Evolutionary conservation across 2,113 vertebrate genomes (phyloP).

Genomic region (Gyps fulvus): DNA sequence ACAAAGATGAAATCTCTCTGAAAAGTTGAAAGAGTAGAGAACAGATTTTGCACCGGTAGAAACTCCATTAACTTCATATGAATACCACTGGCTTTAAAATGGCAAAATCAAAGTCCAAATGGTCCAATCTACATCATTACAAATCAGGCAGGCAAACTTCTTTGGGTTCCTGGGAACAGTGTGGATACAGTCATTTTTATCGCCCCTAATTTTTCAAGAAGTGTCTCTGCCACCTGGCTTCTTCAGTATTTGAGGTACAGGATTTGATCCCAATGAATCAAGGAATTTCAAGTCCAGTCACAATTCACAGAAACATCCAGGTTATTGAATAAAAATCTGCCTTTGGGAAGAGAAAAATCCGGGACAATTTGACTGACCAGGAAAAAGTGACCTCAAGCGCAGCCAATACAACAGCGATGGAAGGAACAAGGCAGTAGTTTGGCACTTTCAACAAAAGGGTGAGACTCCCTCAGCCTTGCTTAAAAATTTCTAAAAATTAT

Average conservation of each 20-base stretch:
- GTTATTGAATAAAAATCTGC: neutral
- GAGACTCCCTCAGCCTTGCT: neutral
- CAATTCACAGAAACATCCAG: neutral
- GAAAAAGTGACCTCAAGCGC: rapidly evolving
- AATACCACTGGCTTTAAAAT: neutral
- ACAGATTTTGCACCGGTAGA: neutral
- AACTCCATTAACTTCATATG: neutral
- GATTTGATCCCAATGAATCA: neutral
- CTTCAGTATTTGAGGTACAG: neutral
- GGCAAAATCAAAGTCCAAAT: neutral
- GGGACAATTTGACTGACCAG: neutral
- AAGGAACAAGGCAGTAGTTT: neutral
- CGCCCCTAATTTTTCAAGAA: neutral
- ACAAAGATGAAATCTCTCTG: constrained; percentile 10
- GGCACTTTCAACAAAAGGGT: neutral
- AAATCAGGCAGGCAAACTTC: neutral
- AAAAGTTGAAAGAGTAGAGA: constrained; percentile 13
- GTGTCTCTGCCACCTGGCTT: neutral
- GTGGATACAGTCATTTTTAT: neutral
- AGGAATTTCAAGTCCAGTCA: neutral
- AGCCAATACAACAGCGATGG: neutral
- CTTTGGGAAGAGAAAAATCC: neutral
- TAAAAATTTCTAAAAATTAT: neutral
- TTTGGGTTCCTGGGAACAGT: neutral
- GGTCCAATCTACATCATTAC: neutral